A percentile compares a stretch with the other conserved stretches of the same genome.
Evolutionary conservation across 2,797 vertebrate genomes (phyloP).

Genomic region (Mycteria americana): DNA sequence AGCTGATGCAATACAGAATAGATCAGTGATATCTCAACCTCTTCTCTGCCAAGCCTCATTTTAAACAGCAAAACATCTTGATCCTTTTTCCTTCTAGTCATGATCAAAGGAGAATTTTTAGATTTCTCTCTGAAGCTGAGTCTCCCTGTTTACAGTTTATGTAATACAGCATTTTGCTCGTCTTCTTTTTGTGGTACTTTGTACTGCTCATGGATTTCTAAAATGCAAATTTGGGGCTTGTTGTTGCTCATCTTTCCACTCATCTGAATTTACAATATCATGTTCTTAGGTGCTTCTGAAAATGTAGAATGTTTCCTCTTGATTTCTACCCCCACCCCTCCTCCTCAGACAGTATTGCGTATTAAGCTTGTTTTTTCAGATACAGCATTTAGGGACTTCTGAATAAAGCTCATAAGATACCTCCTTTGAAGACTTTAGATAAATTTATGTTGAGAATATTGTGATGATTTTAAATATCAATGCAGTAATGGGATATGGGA

Average conservation of each 20-base stretch:
- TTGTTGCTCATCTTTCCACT: not conserved
- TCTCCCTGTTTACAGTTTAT: not conserved
- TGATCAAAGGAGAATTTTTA: slow-evolving; percentile 34
- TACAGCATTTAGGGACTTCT: not conserved
- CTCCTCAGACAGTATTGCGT: not conserved
- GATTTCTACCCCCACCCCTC: not conserved
- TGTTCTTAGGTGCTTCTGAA: not conserved
- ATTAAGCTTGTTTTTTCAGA: not conserved
- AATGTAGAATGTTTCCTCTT: not conserved
- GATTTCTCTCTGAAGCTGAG: not conserved
- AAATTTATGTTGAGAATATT: not conserved
- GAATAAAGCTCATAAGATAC: not conserved
- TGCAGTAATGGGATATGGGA: not conserved
- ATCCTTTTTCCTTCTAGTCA: not conserved
- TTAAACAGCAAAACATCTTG: slow-evolving; percentile 13
- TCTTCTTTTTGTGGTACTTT: not conserved
- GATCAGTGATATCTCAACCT: not conserved
- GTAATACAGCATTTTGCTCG: not conserved
- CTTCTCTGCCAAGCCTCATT: slow-evolving; percentile 5
- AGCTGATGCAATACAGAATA: not conserved
- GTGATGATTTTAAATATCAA: not conserved
- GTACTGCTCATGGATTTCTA: not conserved
- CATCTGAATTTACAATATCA: not conserved
- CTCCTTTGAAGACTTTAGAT: not conserved
- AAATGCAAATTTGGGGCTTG: not conserved